Evolutionary conservation across 2,797 vertebrate species (phyloP), one percentile per base, ranked within the genome.

Genomic region (Philypnodon macrostomus): DNA sequence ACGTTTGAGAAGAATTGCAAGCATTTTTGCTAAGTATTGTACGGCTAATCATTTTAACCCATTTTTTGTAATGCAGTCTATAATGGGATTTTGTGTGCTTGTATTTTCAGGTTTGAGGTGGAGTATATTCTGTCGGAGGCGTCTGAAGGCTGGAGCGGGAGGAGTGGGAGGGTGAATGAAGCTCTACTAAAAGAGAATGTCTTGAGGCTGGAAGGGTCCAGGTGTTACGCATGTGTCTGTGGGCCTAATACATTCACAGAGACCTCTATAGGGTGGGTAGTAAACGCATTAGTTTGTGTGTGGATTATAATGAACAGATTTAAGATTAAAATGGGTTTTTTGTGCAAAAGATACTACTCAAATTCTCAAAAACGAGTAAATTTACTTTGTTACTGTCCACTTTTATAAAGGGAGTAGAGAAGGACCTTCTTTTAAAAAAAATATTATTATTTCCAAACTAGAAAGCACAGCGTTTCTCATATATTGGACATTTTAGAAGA

Each of bases 191-290:
- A 82, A 8, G 88, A 91, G 31, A 81, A 89, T 68, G 73, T 95
- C 26, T 48, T 58, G 75, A 89, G 79, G 53, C 84, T 79, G 5
- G 81, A 74, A 5, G 84, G 82, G 3, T 92, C 89, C 47, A 92
- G 79, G 80, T 79, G 89, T 39, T 88, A 91, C 7, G 84, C 91
- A 47, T 98, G 94, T 77, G 87, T 98, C 53, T 99, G 95, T 55
- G 96, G 96, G 15, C 93, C 96, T 49, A n/a, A 67, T 8, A 80
- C 85, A 58, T 98, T 98, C 67, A 94, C 91, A 34, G 91, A 97
- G 40, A 84, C 91, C 47, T 90, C 92, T 46, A 26, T 88, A 14
- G 78, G 87, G 96, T 98, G 72, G 81, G 93, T 88, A 7, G n/a
- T 2, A 11, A 27, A 10, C 14, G 33, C 8, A 4, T 7, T 18